A percentile compares a stretch with the other conserved stretches of the same genome.
phyloP scores from a whole-genome alignment of 2,888 invertebrate genomes.

The Tridacna crocea region DNA sequence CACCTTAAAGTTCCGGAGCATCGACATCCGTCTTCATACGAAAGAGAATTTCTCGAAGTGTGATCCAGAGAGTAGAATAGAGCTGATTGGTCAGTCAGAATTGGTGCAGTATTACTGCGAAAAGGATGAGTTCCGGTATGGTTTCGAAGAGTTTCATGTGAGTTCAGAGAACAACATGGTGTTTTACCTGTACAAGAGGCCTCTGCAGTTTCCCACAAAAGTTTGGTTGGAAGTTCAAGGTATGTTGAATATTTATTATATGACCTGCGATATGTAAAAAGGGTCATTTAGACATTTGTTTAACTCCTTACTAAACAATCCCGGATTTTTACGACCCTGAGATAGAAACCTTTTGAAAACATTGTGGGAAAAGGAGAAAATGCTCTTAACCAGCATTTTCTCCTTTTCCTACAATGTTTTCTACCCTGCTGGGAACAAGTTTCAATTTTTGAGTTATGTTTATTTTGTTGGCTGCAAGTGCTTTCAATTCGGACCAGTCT shows the following conservation, averaged over 20 bases:
- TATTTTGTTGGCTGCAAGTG: too few species aligned
- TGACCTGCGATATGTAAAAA: too few species aligned
- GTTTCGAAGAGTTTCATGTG: constrained; percentile 46
- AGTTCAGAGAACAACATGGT: constrained; percentile 49
- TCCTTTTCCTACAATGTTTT: too few species aligned
- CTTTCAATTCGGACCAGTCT: too few species aligned
- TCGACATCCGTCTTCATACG: constrained; percentile 64
- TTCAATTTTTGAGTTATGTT: too few species aligned
- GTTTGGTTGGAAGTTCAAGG: constrained; percentile 66
- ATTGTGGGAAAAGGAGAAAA: too few species aligned
- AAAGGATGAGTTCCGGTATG: constrained; percentile 44
- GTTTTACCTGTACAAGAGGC: constrained; percentile 61
- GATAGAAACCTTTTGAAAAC: too few species aligned
- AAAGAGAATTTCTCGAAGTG: constrained; percentile 57
- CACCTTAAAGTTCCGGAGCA: constrained; percentile 54
- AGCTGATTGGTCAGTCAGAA: constrained; percentile 54
- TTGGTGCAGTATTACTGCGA: constrained; percentile 39
- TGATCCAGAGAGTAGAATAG: constrained; percentile 52
- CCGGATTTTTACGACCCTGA: too few species aligned
- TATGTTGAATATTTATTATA: constrained; percentile 16
- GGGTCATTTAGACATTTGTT: too few species aligned
- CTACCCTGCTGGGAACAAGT: too few species aligned
- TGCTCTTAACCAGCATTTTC: too few species aligned
- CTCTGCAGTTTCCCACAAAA: constrained; percentile 59
- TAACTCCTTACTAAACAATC: too few species aligned